Evolutionary conservation across 2,888 invertebrate species (phyloP).

Genomic region (Parascotia fuliginaria): DNA sequence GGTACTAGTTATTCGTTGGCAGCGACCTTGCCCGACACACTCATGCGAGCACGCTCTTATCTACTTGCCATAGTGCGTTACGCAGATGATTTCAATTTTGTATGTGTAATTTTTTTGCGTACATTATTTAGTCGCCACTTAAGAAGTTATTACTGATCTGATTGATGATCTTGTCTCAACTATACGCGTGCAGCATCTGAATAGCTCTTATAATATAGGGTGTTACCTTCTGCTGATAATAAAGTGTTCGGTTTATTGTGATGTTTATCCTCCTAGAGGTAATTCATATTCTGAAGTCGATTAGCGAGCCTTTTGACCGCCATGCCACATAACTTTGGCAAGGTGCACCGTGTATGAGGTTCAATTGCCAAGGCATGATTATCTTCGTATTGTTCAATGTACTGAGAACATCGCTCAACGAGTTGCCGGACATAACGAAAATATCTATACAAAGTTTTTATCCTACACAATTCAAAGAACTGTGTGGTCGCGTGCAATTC

Average conservation of each 20-base stretch:
- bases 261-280: conserved; percentile 46
- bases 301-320: conserved; percentile 49
- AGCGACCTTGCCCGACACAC: conserved; percentile 63
- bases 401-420: conserved; percentile 13
- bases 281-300: conserved; percentile 53
- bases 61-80: conserved; percentile 36
- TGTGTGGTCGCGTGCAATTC: conserved; percentile 25
- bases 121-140: conserved; percentile 24
- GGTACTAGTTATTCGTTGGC: conserved; percentile 63
- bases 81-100: conserved; percentile 30
- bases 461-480: conserved; percentile 21
- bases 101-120: conserved; percentile 16
- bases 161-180: conserved; percentile 21
- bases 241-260: conserved; percentile 35
- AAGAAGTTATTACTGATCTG: conserved; percentile 32
- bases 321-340: conserved; percentile 57
- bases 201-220: conserved; percentile 31
- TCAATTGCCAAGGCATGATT: conserved; percentile 78
- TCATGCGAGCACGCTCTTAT: conserved; percentile 36
- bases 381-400: conserved; percentile 64
- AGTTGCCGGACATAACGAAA: conserved; percentile 31
- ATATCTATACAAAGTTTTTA: conserved; percentile 17
- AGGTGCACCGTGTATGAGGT: conserved; percentile 60
- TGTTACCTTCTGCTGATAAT: conserved; percentile 21
- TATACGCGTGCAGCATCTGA: conserved; percentile 23